A percentile compares a stretch with the other conserved stretches of the same genome.
phyloP scores from a whole-genome alignment of 2,113 vertebrate species.

The Tretioscincus oriximinensis region DNA sequence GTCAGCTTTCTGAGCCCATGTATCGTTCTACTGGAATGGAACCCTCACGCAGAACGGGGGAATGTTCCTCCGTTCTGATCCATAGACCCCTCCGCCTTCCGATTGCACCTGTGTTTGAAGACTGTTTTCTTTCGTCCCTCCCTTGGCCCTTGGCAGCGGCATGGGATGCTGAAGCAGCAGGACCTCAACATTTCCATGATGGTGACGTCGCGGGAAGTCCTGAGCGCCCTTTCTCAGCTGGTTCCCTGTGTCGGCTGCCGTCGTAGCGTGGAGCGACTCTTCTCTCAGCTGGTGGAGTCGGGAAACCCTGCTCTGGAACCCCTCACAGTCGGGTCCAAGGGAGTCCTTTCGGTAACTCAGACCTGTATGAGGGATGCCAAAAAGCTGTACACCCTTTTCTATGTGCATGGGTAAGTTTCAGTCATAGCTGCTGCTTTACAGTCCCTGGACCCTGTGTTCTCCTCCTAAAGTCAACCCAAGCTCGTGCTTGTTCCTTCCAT shows the following conservation, averaged over 20 bases:
- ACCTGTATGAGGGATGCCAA: constrained; percentile 89
- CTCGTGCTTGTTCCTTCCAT: too few relatives aligned
- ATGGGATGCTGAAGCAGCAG: constrained; percentile 90
- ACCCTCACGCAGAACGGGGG: too few relatives aligned
- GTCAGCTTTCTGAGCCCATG: too few relatives aligned
- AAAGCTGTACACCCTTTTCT: constrained; percentile 93
- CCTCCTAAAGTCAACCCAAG: too few relatives aligned
- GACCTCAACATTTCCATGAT: constrained; percentile 89
- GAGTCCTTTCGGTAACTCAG: constrained; percentile 88
- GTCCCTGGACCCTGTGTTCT: too few relatives aligned
- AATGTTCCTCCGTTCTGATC: too few relatives aligned
- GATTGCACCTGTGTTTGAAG: background rate
- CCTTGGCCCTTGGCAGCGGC: constrained; percentile 72
- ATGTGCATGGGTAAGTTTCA: constrained; percentile 87
- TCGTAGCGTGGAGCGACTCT: constrained; percentile 93
- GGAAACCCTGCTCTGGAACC: constrained; percentile 93
- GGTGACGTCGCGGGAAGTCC: constrained; percentile 91
- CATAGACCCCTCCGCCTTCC: too few relatives aligned
- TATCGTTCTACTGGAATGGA: too few relatives aligned
- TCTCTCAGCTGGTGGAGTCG: constrained; percentile 92
- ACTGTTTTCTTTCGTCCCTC: background rate
- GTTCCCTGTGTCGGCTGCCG: constrained; percentile 96
- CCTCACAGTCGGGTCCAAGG: constrained; percentile 87
- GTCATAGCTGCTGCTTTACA: too few relatives aligned
- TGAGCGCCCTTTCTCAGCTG: constrained; percentile 88